phyloP scores from a whole-genome alignment of 2,888 invertebrate species.

The Oscheius sp. region DNA sequence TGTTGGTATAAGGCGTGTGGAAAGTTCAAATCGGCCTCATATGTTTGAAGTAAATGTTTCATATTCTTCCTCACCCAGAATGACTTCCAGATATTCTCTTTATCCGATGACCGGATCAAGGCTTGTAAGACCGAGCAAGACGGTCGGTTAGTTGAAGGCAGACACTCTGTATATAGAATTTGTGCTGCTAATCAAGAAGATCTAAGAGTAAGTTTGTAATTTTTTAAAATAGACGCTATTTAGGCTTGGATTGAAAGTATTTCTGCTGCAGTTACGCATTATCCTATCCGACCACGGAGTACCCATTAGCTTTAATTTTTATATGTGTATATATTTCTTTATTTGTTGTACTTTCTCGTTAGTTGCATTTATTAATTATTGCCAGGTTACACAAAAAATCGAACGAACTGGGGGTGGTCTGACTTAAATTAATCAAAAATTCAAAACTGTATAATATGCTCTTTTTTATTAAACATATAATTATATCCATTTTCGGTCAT shows the following conservation, averaged over 20 bases:
- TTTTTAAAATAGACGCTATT: conserved; percentile 1
- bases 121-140: conserved; percentile 76
- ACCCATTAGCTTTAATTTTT: conserved; percentile 42
- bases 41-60: conserved; percentile 53
- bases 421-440: conserved; percentile 6
- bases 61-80: neutral
- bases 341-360: neutral
- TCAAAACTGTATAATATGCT: conserved; percentile 18
- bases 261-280: conserved; percentile 43
- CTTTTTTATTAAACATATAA: neutral
- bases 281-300: conserved; percentile 50
- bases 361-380: neutral
- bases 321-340: neutral
- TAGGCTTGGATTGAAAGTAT: conserved; percentile 57
- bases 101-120: conserved; percentile 58
- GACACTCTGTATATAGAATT: conserved; percentile 82
- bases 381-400: neutral
- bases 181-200: conserved; percentile 83
- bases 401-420: conserved; percentile 5
- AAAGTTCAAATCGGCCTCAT: conserved; percentile 48
- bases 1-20: conserved; percentile 57
- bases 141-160: conserved; percentile 87
- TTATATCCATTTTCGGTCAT: neutral
- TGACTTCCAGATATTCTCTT: conserved; percentile 54
- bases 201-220: conserved; percentile 36